Percentiles rank a stretch among this genome's conserved stretches.
These are phyloP conservation scores for Holacanthus passer DNA, from an alignment of 2,113 vertebrate genomes.

Conservation along the genomic window DNA sequence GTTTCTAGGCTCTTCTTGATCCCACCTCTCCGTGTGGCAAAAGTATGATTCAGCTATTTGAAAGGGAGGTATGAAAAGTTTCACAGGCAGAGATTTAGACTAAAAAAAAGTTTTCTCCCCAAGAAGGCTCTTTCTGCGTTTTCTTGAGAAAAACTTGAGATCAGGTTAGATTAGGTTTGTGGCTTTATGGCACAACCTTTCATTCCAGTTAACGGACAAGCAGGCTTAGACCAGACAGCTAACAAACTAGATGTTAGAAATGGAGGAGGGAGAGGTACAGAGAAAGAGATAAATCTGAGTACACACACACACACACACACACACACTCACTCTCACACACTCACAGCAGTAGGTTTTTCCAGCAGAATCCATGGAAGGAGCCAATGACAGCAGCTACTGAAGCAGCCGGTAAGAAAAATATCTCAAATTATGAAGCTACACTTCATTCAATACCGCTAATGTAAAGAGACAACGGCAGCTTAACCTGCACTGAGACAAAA, in stretches of 20 bases:
- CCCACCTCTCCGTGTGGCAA: conserved; percentile 44
- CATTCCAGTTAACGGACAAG: conserved; percentile 73
- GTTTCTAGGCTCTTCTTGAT: conserved; percentile 48
- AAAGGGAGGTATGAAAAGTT: conserved; percentile 24
- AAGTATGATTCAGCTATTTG: conserved; percentile 45
- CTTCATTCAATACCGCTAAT: conserved; percentile 12
- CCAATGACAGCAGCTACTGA: conserved; percentile 54
- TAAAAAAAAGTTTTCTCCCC: background rate
- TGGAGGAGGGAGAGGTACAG: conserved; percentile 20
- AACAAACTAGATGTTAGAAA: conserved; percentile 48
- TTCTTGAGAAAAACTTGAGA: conserved; percentile 20
- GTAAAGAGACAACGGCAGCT: conserved; percentile 37
- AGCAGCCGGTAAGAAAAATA: conserved; percentile 39
- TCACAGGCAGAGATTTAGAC: conserved; percentile 12
- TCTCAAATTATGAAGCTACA: conserved; percentile 35
- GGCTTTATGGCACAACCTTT: conserved; percentile 61
- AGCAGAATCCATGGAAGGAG: conserved; percentile 62
- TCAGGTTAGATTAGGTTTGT: conserved; percentile 53
- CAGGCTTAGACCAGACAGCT: conserved; percentile 71
- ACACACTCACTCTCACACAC: background rate
- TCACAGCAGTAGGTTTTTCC: conserved; percentile 63
- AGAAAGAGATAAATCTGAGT: background rate
- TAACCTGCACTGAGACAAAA: conserved; percentile 5
- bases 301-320: conserved; percentile 23
- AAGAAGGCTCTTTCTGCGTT: conserved; percentile 1